Evolutionary conservation across 1,140 invertebrate genomes (phyloP).

Genomic region (Drosophila athabasca): DNA sequence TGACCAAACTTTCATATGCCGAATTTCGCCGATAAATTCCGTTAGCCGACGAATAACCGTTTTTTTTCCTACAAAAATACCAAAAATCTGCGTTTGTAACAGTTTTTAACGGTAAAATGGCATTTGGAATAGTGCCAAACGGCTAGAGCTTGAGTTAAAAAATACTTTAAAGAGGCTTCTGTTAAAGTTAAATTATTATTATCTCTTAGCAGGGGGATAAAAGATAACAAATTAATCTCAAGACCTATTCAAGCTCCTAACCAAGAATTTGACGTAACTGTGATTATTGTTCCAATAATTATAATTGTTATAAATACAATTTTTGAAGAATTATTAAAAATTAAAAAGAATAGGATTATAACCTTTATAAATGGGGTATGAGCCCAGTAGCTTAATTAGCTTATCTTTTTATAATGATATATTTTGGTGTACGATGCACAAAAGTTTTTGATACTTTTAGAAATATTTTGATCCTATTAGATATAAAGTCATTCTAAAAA

Average conservation of each 20-base stretch:
- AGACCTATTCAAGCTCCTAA: conserved; percentile 85
- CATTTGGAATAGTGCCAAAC: too few relatives aligned
- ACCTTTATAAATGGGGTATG: conserved; percentile 84
- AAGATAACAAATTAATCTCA: conserved; percentile 85
- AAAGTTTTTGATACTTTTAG: too few relatives aligned
- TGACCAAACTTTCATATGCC: too few relatives aligned
- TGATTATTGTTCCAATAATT: conserved; percentile 84
- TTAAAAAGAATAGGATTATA: conserved; percentile 84
- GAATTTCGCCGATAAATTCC: too few relatives aligned
- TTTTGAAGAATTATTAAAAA: conserved; percentile 83
- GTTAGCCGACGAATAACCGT: too few relatives aligned
- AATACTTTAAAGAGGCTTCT: conserved; percentile 85
- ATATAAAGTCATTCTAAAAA: too few relatives aligned
- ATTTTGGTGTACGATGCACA: too few relatives aligned
- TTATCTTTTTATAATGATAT: conserved; percentile 84
- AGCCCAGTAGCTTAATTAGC: conserved; percentile 84
- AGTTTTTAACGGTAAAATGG: too few relatives aligned
- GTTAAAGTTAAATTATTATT: conserved; percentile 83
- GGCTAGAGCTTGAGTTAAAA: conserved; percentile 84
- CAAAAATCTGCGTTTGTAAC: too few relatives aligned
- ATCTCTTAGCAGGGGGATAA: conserved; percentile 84
- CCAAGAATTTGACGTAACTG: conserved; percentile 84
- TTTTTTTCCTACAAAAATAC: too few relatives aligned
- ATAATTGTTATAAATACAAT: conserved; percentile 84
- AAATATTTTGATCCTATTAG: too few relatives aligned